Conservation (phyloP, 2,797 vertebrate species). For the Sebastes elongatus region DNA sequence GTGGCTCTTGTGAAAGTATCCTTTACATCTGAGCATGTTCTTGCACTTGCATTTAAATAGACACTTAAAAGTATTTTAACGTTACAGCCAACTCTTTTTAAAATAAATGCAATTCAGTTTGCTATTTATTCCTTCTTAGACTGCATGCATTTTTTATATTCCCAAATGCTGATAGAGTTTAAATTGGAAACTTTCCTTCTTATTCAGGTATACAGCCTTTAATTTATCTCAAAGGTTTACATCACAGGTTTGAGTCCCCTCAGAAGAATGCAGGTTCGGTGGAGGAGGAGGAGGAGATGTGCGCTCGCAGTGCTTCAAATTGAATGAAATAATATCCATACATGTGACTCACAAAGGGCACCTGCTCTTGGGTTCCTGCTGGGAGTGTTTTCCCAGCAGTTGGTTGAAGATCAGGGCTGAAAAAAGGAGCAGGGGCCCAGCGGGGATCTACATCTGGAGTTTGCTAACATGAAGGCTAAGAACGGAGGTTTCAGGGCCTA, state of each 20-base stretch:
- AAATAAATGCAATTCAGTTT: background rate
- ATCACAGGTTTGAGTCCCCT: background rate
- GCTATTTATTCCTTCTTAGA: background rate
- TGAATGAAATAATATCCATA: slow-evolving; percentile 53
- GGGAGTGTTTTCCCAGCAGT: slow-evolving; percentile 58
- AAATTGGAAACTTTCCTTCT: background rate
- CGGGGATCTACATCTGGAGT: slow-evolving; percentile 65
- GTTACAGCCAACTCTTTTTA: background rate
- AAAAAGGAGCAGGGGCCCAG: slow-evolving; percentile 32
- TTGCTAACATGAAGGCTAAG: slow-evolving; percentile 29
- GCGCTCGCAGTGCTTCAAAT: slow-evolving; percentile 46
- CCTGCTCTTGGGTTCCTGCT: slow-evolving; percentile 61
- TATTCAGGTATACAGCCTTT: background rate
- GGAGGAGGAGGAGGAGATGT: slow-evolving; percentile 19
- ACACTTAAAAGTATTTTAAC: background rate
- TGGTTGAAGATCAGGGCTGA: slow-evolving; percentile 55
- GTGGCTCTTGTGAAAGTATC: background rate
- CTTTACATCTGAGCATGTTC: background rate
- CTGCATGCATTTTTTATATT: background rate
- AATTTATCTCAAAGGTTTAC: background rate
- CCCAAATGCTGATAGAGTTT: background rate
- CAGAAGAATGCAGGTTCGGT: background rate
- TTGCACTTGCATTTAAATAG: background rate
- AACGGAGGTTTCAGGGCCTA: slow-evolving; percentile 28
- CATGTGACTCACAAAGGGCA: slow-evolving; percentile 65